phyloP scores from a whole-genome alignment of 2,888 invertebrate species.

The Tipula helvola region DNA sequence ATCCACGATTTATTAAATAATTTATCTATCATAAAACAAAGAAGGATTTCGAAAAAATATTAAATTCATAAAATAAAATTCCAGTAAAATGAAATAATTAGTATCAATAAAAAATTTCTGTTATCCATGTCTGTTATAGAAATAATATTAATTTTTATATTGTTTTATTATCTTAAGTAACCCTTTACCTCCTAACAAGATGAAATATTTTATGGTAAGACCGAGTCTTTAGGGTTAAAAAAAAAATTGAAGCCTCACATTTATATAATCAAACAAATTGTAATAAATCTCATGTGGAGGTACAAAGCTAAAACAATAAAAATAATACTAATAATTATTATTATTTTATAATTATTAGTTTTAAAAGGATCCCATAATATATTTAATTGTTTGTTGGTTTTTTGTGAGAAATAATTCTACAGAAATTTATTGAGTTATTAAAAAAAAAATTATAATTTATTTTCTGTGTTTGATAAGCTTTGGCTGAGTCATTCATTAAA shows the following conservation, averaged over 20 bases:
- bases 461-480: background rate
- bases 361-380: background rate
- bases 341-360: background rate
- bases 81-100: background rate
- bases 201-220: background rate
- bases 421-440: conserved; percentile 4
- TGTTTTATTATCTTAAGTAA: background rate
- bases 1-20: background rate
- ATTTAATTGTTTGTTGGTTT: background rate
- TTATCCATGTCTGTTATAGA: background rate
- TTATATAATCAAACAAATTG: background rate
- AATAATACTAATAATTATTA: background rate
- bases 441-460: background rate
- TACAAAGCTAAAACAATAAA: background rate
- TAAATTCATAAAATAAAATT: background rate
- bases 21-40: background rate
- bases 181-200: background rate
- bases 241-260: background rate
- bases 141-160: background rate
- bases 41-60: background rate
- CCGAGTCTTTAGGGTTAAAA: background rate
- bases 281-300: background rate
- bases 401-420: background rate
- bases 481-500: background rate
- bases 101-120: background rate